phyloP scores from a whole-genome alignment of 2,888 invertebrate species.

The Acrocyrtus sp. region DNA sequence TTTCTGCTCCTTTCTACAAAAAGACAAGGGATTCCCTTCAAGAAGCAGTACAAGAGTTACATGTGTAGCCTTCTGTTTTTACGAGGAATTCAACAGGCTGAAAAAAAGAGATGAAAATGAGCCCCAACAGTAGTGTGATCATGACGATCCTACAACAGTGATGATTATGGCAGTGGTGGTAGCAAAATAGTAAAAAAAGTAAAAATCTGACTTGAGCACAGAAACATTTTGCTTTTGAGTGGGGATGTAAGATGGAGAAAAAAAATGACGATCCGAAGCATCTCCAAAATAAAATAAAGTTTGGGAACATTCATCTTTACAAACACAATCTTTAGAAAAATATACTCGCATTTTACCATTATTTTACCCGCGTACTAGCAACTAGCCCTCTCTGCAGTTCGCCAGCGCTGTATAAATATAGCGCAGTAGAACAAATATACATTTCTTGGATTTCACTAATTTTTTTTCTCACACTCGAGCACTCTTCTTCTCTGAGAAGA shows the following conservation, averaged over 20 bases:
- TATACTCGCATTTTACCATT: neutral
- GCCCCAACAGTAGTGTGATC: neutral
- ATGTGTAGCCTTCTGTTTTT: slow-evolving; percentile 36
- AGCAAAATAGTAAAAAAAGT: slow-evolving; percentile 8
- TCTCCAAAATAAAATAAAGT: no score
- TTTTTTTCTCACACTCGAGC: slow-evolving; percentile 32
- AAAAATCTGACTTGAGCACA: neutral
- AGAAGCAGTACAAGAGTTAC: slow-evolving; percentile 26
- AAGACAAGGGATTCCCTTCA: slow-evolving; percentile 32
- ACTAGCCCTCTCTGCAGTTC: no score
- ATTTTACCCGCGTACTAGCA: slow-evolving; percentile 1
- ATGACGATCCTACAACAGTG: slow-evolving; percentile 12
- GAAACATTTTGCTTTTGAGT: neutral
- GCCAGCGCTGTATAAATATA: neutral
- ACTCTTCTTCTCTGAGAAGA: neutral
- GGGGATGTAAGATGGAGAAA: neutral
- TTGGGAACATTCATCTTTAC: neutral
- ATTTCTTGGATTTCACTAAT: slow-evolving; percentile 17
- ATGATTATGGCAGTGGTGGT: neutral
- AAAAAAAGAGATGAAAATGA: neutral
- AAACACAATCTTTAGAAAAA: slow-evolving; percentile 6
- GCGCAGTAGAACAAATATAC: slow-evolving; percentile 30
- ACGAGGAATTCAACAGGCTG: slow-evolving; percentile 36
- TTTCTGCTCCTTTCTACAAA: neutral
- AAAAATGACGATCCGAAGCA: neutral